Base-by-base conservation (phyloP, 2,888 invertebrate species). In the Bellardia pandia region DNA sequence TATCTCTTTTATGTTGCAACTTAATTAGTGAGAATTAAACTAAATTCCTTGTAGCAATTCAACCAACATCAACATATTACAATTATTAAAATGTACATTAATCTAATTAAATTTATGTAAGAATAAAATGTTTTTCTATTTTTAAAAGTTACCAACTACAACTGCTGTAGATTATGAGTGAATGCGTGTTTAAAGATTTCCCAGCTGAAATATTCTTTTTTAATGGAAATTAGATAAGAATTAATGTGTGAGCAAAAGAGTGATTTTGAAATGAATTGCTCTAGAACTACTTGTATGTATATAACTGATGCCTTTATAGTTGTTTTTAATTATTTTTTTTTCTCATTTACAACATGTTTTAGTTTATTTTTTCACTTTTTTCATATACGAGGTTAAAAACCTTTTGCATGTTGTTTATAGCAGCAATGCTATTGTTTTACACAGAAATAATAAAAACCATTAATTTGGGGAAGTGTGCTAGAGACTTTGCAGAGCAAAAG, bases 401-500 rank as follows among this genome's bases (percentile, higher is more conserved):
- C 82, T 86, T 82, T 86, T 37, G 80, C 85, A 76, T 76, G 85
- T 75, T 74, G 77, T 81, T 86, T 68, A 40, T 85, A 42, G 64
- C 79, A 76, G 64, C 71, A 85, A 79, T 62, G 37, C 23, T 79
- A 68, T 75, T 74, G 60, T 51, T 69, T 51, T 60, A 33, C 3
- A 16, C 11, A 45, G n/a, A 48, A 30, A 51, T 4, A n/a, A 51
- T n/a, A n/a, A n/a, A n/a, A 51, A n/a, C 6, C 6, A 14, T n/a
- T 51, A n/a, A n/a, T 51, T 51, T n/a, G n/a, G 51, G 51, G 51
- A n/a, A 51, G 4, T n/a, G n/a, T 14, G 4, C 14, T 14, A n/a
- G 14, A 5, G 13, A 13, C 6, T 58, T 58, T 30, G 13, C 1
- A 58, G 58, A 11, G 58, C 30, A 13, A 58, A 58, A 58, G 58